Base-by-base conservation (phyloP, 2,888 invertebrate species). In the Eremobia ochroleuca region DNA sequence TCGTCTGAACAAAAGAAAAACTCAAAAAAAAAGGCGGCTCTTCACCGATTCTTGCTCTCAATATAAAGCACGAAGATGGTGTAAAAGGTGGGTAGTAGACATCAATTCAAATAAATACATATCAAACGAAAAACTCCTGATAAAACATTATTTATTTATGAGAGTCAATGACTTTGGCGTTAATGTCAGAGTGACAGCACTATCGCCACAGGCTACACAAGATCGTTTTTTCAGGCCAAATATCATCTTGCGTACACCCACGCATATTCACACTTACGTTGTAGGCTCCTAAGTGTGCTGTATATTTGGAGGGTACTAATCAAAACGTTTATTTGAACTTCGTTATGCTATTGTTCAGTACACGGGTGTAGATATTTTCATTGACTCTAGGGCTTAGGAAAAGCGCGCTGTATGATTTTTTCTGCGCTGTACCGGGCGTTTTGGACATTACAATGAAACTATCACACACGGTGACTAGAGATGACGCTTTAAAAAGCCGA, bases 81-180 rank as follows among this genome's bases (percentile, higher is more conserved):
- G 28, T 1, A 52, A 68, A 40, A 52, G 18, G 2, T 31, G 31
- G 25, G 25, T 37, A n/a, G 2, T n/a, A 34, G 28, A 34, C 6
- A n/a, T 6, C 5, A n/a, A 4, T 21, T 43, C 5, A 58, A 73
- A 55, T 37, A 28, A 61, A 28, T 34, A 61, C 59, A 40, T 1
- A 40, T 25, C 34, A 25, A 34, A 15, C 34, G 4, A 55, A 25
- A 46, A 28, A n/a, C 28, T 79, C 18, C 9, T 28, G 62, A 55
- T 37, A 62, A 66, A 77, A n/a, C 46, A 58, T 28, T 25, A 62
- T 69, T 58, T 31, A 64, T 65, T 58, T 66, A 73, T 8, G 11
- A 15, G 40, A 68, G 68, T 69, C 64, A 49, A 55, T 69, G 72
- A n/a, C n/a, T n/a, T n/a, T n/a, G n/a, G n/a, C n/a, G n/a, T n/a